Percentiles rank a stretch among this genome's conserved stretches.
phyloP scores from a whole-genome alignment of 2,888 invertebrate genomes.

The Apodemia duryi region DNA sequence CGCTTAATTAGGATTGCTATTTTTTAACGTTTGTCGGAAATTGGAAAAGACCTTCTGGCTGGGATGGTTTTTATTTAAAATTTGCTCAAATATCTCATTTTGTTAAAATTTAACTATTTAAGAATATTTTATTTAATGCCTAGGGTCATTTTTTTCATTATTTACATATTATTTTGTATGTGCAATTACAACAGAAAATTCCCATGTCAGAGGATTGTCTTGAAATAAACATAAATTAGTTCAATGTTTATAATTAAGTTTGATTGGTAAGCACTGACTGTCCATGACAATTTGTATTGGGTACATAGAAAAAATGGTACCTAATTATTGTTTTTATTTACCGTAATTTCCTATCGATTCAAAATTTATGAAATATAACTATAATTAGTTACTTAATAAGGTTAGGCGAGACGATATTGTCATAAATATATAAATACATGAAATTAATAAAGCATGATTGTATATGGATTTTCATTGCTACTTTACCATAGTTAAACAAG shows the following conservation, averaged over 20 bases:
- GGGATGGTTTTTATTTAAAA: constrained; percentile 59
- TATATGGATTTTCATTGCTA: constrained; percentile 65
- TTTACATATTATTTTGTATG: not conserved
- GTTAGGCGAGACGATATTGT: constrained; percentile 81
- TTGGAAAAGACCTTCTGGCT: constrained; percentile 54
- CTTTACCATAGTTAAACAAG: constrained; percentile 16
- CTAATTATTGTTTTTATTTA: constrained; percentile 70
- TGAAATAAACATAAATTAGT: constrained; percentile 49
- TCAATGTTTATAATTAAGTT: constrained; percentile 61
- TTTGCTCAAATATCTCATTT: constrained; percentile 66
- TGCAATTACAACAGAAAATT: constrained; percentile 11
- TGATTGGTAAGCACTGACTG: constrained; percentile 57
- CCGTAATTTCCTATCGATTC: constrained; percentile 77
- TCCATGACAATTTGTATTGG: constrained; percentile 57
- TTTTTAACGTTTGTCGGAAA: constrained; percentile 40
- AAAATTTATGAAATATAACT: constrained; percentile 77
- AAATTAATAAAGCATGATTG: constrained; percentile 81
- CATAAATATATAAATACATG: constrained; percentile 81
- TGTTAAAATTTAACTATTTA: constrained; percentile 39
- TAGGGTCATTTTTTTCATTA: not conserved
- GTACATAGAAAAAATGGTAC: constrained; percentile 55
- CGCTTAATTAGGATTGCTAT: constrained; percentile 62
- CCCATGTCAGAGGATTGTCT: constrained; percentile 46
- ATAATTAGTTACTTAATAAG: constrained; percentile 79
- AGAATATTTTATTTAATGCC: constrained; percentile 8